phyloP scores from a whole-genome alignment of 2,113 vertebrate species.

The Nicator chloris region DNA sequence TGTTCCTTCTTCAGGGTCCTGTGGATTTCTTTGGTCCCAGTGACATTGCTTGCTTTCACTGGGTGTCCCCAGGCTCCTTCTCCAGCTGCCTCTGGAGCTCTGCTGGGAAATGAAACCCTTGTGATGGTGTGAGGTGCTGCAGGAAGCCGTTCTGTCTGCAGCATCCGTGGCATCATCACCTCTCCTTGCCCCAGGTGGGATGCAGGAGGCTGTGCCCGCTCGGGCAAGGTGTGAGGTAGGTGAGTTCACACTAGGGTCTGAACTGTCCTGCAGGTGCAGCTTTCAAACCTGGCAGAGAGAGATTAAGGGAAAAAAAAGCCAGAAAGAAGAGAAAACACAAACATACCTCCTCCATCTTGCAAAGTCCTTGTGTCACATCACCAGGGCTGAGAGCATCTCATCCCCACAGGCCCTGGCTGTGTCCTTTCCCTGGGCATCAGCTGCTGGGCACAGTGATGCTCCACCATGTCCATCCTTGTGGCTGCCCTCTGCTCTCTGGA shows the following conservation, averaged over 20 bases:
- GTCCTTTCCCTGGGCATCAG: not conserved
- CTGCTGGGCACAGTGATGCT: not conserved
- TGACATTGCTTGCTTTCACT: not conserved
- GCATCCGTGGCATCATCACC: not conserved
- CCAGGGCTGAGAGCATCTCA: not conserved
- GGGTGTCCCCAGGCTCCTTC: not conserved
- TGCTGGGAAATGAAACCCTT: not conserved
- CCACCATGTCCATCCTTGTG: fast-evolving
- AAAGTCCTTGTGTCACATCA: not conserved
- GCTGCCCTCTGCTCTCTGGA: not conserved
- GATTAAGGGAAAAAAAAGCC: fast-evolving
- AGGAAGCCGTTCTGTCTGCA: not conserved
- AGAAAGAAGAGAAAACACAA: not conserved
- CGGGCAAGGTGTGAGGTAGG: not conserved
- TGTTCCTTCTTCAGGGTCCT: not conserved
- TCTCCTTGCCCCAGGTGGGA: not conserved
- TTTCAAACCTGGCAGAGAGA: not conserved
- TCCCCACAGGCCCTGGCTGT: fast-evolving
- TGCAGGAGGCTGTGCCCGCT: not conserved
- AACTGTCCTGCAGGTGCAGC: not conserved
- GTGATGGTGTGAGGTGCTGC: not conserved
- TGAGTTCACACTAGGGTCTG: not conserved
- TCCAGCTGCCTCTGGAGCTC: not conserved
- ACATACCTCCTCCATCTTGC: not conserved
- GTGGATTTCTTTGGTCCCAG: fast-evolving